phyloP scores from a whole-genome alignment of 2,888 invertebrate genomes.

The Melanchra persicariae region DNA sequence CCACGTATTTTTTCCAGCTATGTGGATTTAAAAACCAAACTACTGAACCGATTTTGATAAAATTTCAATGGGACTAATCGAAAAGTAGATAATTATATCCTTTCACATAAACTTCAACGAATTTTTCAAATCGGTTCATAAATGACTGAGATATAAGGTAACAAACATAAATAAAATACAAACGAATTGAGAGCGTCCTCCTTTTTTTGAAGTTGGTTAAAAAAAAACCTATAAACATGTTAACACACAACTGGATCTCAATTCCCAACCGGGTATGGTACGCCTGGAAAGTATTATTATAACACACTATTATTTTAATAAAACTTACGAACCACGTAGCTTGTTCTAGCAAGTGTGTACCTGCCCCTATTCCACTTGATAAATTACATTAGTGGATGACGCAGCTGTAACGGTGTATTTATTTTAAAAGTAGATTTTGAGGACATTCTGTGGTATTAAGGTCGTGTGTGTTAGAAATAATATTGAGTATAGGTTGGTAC shows the following conservation, averaged over 20 bases:
- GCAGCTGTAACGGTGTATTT: constrained; percentile 31
- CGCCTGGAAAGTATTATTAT: not conserved
- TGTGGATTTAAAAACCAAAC: no score
- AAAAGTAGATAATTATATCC: no score
- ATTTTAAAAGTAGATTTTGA: constrained; percentile 59
- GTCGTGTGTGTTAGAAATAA: constrained; percentile 15
- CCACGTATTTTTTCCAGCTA: no score
- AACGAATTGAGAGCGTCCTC: no score
- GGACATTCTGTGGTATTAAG: constrained; percentile 43
- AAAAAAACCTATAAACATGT: no score
- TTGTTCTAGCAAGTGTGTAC: constrained; percentile 32
- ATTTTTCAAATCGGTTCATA: no score
- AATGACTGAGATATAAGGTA: no score
- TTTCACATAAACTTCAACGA: no score
- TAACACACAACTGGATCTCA: not conserved
- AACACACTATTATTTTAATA: constrained; percentile 24
- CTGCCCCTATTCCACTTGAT: constrained; percentile 46
- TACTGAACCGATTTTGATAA: no score
- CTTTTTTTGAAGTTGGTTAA: no score
- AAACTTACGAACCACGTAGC: not conserved
- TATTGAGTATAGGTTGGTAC: not conserved
- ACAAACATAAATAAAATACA: no score
- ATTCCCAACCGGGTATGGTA: not conserved
- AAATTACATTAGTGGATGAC: constrained; percentile 59
- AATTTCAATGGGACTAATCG: no score